Conservation (phyloP, 2,888 invertebrate species). For the Acanthosepion esculentum region DNA sequence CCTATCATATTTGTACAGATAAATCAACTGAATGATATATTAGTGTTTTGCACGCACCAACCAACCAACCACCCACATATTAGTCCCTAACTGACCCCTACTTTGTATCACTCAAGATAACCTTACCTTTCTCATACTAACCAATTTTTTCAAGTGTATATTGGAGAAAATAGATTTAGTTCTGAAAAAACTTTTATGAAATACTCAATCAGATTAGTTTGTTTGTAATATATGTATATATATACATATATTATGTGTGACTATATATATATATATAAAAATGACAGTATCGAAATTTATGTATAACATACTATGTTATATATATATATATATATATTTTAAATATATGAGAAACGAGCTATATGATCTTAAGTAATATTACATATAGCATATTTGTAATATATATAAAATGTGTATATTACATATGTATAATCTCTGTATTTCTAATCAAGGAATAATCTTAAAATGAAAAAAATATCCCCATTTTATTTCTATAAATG, state of each 20-base stretch:
- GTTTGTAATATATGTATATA: slow-evolving; percentile 6
- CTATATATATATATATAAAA: too few species aligned
- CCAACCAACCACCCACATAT: background rate
- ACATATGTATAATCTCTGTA: slow-evolving; percentile 4
- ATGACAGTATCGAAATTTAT: too few species aligned
- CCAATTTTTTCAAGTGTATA: background rate
- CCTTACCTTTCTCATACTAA: background rate
- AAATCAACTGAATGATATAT: background rate
- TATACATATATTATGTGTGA: background rate
- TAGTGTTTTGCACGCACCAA: background rate
- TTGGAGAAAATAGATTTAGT: background rate
- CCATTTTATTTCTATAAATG: background rate
- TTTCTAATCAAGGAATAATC: background rate
- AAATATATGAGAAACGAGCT: too few species aligned
- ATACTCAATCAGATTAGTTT: background rate
- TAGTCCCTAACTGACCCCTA: background rate
- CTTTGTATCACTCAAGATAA: background rate
- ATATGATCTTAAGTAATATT: too few species aligned
- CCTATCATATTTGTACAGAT: background rate
- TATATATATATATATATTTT: background rate
- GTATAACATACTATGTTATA: background rate
- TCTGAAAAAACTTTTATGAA: background rate
- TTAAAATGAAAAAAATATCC: background rate
- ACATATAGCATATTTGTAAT: too few species aligned
- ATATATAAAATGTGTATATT: background rate